Conservation (phyloP, 2,888 invertebrate species). For the Nomada fabriciana region DNA sequence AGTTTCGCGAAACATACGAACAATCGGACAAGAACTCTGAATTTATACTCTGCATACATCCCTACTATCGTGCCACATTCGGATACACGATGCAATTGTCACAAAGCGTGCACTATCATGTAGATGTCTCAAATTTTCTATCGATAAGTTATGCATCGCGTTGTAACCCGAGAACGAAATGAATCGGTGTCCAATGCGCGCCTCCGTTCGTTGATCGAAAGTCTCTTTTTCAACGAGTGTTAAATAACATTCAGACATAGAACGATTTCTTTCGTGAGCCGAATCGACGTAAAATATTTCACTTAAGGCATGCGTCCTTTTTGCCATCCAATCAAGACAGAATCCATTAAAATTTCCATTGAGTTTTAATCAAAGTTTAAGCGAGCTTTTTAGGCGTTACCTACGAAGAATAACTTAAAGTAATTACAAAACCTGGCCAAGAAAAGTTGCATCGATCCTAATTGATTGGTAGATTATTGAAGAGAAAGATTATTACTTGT, state of each 20-base stretch:
- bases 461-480: background rate
- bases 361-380: too few relatives aligned
- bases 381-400: too few relatives aligned
- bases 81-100: slow-evolving; percentile 48
- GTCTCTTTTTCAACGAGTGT: background rate
- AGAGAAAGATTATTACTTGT: background rate
- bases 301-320: background rate
- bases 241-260: background rate
- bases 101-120: slow-evolving; percentile 17
- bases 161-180: slow-evolving; percentile 50
- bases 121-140: slow-evolving; percentile 54
- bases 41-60: slow-evolving; percentile 42
- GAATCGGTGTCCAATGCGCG: slow-evolving; percentile 30
- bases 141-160: slow-evolving; percentile 35
- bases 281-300: background rate
- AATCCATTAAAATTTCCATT: background rate
- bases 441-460: background rate
- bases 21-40: slow-evolving; percentile 20
- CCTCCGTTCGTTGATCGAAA: background rate
- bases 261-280: slow-evolving; percentile 8
- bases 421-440: background rate
- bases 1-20: slow-evolving; percentile 27
- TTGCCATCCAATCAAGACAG: background rate
- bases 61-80: slow-evolving; percentile 28
- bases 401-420: background rate